Conservation (phyloP, 2,888 invertebrate genomes). For the Drosophila diplacantha region DNA sequence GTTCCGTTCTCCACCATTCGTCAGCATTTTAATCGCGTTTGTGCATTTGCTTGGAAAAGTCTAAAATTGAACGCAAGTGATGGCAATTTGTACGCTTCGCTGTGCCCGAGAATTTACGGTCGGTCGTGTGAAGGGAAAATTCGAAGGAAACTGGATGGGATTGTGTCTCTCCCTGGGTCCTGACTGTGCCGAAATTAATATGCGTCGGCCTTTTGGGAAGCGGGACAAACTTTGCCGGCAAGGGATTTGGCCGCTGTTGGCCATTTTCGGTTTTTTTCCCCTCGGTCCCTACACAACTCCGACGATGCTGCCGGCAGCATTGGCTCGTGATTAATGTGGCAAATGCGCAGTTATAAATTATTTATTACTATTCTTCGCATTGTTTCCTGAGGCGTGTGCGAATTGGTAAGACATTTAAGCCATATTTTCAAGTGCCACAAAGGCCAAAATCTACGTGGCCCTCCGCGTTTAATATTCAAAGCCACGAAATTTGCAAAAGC, state of each 20-base stretch:
- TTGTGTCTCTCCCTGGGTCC: conserved; percentile 12
- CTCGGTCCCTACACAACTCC: neutral
- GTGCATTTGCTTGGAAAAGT: conserved; percentile 73
- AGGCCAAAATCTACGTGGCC: conserved; percentile 4
- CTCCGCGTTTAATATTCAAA: conserved; percentile 34
- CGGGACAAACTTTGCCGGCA: conserved; percentile 53
- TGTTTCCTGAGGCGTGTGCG: conserved; percentile 62
- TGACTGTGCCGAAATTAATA: conserved; percentile 67
- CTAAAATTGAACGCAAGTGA: conserved; percentile 73
- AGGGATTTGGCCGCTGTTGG: conserved; percentile 41
- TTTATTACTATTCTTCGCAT: conserved; percentile 70
- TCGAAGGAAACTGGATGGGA: conserved; percentile 2
- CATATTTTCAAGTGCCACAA: conserved; percentile 55
- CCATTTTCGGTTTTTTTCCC: conserved; percentile 13
- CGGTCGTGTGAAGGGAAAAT: conserved; percentile 13
- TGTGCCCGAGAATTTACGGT: conserved; percentile 23
- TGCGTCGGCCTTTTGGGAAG: conserved; percentile 53
- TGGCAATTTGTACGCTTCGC: conserved; percentile 72
- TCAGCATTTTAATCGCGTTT: conserved; percentile 71
- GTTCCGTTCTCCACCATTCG: conserved; percentile 41
- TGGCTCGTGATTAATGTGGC: conserved; percentile 68
- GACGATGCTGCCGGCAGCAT: conserved; percentile 22
- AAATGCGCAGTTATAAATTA: conserved; percentile 72
- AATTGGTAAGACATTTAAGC: conserved; percentile 66
- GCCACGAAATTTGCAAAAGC: conserved; percentile 11